Evolutionary conservation across 2,113 vertebrate species (phyloP), one percentile per base, ranked within the genome.

Genomic region (Pangasianodon hypophthalmus): DNA sequence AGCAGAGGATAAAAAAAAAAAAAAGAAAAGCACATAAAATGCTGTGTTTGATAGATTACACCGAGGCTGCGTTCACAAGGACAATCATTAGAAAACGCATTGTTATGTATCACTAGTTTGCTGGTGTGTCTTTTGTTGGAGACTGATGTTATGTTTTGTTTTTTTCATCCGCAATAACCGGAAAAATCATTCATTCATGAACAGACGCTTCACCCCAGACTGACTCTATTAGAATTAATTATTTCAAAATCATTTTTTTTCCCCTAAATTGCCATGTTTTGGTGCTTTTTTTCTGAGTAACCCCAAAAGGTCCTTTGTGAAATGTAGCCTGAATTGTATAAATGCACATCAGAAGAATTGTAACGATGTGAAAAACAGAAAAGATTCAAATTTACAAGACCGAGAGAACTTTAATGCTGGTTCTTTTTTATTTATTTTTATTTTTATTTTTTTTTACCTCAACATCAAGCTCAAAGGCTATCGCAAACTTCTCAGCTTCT

Each of bases 401-500:
- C 58, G 8, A 10, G 10, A 46, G 18, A 44, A 44, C 37, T 24
- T 26, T 13, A 24, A 79, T 1, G 14, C 44, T 41, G 19, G 4
- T 75, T 48, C 3, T 26, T 64, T 37, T 10, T 26, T 26, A 29
- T 26, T 58, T 58, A 3, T 19, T 26, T 60, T 60, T 6, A 5
- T 60, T 21, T 21, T 60, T 60, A 8, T 29, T 58, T 58, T 24
- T 6, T 64, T 85, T 90, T 93, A 98, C 98, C 96, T 99, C 98
- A 84, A 99, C 96, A 93, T 99, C 98, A 19, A 99, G 94, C 18
- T 97, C 97, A 95, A 99, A 99, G 10, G 97, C 94, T 92, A 97
- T 87, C 9, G 98, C 98, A 95, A 99, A 99, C 91, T 94, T 97
- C 94, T 99, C 98, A 0, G 98, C 98, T 91, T 99, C 98, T 69